phyloP scores from a whole-genome alignment of 2,888 invertebrate genomes.

The Pandemis corylana region DNA sequence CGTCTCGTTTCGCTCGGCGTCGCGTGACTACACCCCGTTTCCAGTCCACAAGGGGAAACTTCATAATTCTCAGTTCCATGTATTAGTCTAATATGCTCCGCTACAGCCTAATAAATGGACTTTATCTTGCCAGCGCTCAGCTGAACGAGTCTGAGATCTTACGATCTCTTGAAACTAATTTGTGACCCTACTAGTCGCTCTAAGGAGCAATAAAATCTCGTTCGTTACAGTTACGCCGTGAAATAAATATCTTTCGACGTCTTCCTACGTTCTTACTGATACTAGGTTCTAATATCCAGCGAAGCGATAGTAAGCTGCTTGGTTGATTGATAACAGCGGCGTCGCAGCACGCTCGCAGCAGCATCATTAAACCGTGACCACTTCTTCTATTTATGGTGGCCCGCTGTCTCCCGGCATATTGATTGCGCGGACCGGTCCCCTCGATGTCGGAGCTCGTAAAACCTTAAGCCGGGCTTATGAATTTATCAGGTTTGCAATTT shows the following conservation, averaged over 20 bases:
- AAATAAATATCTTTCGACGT: conserved; percentile 48
- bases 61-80: conserved; percentile 66
- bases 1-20: conserved; percentile 61
- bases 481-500: conserved; percentile 65
- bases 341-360: conserved; percentile 63
- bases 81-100: conserved; percentile 57
- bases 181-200: conserved; percentile 47
- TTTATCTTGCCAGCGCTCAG: conserved; percentile 16
- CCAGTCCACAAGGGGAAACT: conserved; percentile 62
- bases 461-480: conserved; percentile 53
- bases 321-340: conserved; percentile 74
- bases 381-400: conserved; percentile 78
- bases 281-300: conserved; percentile 57
- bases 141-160: conserved; percentile 42
- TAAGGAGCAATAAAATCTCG: conserved; percentile 56
- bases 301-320: conserved; percentile 58
- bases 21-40: conserved; percentile 74
- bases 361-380: conserved; percentile 70
- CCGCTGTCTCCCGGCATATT: conserved; percentile 73
- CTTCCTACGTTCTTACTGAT: conserved; percentile 35
- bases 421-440: conserved; percentile 69
- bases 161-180: conserved; percentile 53
- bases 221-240: conserved; percentile 50
- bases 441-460: conserved; percentile 45
- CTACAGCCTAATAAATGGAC: conserved; percentile 49